Evolutionary conservation across 2,888 invertebrate species (phyloP).

Genomic region (Craniophora ligustri): DNA sequence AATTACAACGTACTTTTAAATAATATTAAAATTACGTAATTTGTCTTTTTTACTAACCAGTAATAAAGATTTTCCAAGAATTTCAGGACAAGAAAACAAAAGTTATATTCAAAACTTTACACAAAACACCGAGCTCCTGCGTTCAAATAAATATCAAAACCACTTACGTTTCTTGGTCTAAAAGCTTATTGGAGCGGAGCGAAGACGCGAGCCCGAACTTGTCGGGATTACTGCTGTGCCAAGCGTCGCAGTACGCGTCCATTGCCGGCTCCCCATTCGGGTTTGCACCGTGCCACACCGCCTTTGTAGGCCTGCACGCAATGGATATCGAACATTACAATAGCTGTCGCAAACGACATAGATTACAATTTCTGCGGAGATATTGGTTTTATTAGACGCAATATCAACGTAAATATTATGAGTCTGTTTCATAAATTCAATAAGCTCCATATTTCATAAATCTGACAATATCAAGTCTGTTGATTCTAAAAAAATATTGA

Average conservation of each 20-base stretch:
- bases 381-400: slow-evolving; percentile 50
- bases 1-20: no score
- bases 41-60: no score
- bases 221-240: slow-evolving; percentile 94
- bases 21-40: no score
- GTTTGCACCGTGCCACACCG: slow-evolving; percentile 98
- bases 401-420: slow-evolving; percentile 37
- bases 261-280: slow-evolving; percentile 95
- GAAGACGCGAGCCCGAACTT: slow-evolving; percentile 96
- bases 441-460: slow-evolving; percentile 25
- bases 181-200: slow-evolving; percentile 92
- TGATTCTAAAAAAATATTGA: slow-evolving; percentile 26
- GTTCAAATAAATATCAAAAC: slow-evolving; percentile 39
- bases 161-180: slow-evolving; percentile 92
- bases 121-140: slow-evolving; percentile 12
- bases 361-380: slow-evolving; percentile 25
- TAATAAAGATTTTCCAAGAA: no score
- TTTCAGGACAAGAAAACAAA: no score
- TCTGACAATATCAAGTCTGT: slow-evolving; percentile 12
- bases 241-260: slow-evolving; percentile 97
- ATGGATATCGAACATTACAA: slow-evolving; percentile 42
- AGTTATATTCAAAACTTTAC: slow-evolving; percentile 13
- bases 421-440: slow-evolving; percentile 27
- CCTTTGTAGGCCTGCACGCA: slow-evolving; percentile 94
- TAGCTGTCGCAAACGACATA: neutral